These are phyloP conservation scores for Pharmacophagus antenor DNA, from an alignment of 2,888 invertebrate genomes.

Conservation along the genomic window DNA sequence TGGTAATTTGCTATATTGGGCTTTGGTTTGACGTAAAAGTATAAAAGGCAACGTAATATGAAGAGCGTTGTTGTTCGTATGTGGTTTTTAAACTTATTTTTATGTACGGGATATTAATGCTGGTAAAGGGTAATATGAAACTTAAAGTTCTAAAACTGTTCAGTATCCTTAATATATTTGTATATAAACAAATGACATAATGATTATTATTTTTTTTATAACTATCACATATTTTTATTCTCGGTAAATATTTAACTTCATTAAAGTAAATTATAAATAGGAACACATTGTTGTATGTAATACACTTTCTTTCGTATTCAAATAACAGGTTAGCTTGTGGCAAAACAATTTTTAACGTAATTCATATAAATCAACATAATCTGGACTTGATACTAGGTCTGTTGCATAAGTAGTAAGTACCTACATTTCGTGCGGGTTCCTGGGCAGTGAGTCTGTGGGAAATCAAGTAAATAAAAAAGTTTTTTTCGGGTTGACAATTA, in stretches of 20 bases:
- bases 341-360: constrained; percentile 6
- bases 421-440: constrained; percentile 48
- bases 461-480: constrained; percentile 52
- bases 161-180: constrained; percentile 1
- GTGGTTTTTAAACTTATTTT: background rate
- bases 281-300: background rate
- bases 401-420: constrained; percentile 59
- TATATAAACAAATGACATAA: background rate
- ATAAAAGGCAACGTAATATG: constrained; percentile 56
- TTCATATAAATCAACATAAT: constrained; percentile 16
- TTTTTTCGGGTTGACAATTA: constrained; percentile 52
- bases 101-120: background rate
- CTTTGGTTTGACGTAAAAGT: constrained; percentile 48
- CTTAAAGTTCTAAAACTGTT: background rate
- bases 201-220: too few species aligned
- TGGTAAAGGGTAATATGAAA: background rate
- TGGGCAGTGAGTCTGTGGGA: constrained; percentile 50
- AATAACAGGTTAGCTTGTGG: background rate
- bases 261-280: background rate
- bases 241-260: background rate
- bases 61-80: background rate
- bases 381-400: constrained; percentile 8
- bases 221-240: background rate
- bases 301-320: background rate
- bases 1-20: constrained; percentile 71